Conservation (phyloP, 1,140 invertebrate genomes). For the Drosophila bipectinata region DNA sequence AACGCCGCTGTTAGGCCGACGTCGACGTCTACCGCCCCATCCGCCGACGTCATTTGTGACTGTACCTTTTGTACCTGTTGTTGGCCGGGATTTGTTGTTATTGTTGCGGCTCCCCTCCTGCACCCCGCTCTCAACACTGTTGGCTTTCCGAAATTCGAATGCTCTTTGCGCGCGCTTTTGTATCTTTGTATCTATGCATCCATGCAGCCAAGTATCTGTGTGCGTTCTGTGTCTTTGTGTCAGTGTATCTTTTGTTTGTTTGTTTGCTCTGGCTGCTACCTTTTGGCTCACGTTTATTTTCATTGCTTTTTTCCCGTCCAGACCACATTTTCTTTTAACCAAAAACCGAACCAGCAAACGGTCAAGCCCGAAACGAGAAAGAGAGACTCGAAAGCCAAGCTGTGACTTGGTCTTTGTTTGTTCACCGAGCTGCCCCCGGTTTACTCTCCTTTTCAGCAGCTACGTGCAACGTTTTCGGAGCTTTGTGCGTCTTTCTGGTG, state of each 20-base stretch:
- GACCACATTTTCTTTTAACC: slow-evolving; percentile 34
- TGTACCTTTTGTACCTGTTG: slow-evolving; percentile 80
- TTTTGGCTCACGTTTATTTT: slow-evolving; percentile 65
- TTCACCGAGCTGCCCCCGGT: slow-evolving; percentile 68
- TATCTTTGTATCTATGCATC: slow-evolving; percentile 11
- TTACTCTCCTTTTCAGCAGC: slow-evolving; percentile 77
- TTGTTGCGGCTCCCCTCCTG: slow-evolving; percentile 11
- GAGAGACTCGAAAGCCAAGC: slow-evolving; percentile 17
- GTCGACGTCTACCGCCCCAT: slow-evolving; percentile 11
- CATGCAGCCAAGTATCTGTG: slow-evolving; percentile 52
- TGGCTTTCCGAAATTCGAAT: slow-evolving; percentile 59
- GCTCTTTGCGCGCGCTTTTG: slow-evolving; percentile 77
- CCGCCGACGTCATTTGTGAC: slow-evolving; percentile 53
- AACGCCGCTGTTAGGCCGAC: not conserved
- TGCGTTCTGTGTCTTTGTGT: slow-evolving; percentile 54
- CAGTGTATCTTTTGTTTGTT: slow-evolving; percentile 65
- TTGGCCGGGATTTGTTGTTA: slow-evolving; percentile 45
- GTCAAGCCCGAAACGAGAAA: slow-evolving; percentile 52
- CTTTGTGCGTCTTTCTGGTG: slow-evolving; percentile 50
- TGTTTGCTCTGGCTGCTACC: slow-evolving; percentile 46
- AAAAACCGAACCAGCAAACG: slow-evolving; percentile 55
- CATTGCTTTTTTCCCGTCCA: slow-evolving; percentile 18
- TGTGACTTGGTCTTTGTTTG: slow-evolving; percentile 63
- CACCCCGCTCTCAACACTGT: slow-evolving; percentile 14
- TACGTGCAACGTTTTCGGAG: slow-evolving; percentile 56